Evolutionary conservation across 2,797 vertebrate genomes (phyloP).

Genomic region (Falco cherrug): DNA sequence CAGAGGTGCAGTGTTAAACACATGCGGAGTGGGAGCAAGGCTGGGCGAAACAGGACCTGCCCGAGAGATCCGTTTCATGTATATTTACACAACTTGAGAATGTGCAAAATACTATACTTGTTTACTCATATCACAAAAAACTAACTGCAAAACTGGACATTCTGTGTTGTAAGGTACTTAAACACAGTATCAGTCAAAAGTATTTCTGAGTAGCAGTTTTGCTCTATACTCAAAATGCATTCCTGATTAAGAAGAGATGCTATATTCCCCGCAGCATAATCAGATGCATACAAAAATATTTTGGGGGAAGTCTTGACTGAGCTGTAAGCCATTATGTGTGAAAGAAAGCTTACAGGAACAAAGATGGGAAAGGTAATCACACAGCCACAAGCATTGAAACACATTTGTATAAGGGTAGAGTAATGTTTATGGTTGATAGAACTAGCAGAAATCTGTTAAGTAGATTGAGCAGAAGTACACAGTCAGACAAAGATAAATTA

Average conservation of each 20-base stretch:
- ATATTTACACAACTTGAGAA: not conserved
- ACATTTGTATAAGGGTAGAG: not conserved
- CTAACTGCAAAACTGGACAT: not conserved
- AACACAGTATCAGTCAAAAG: not conserved
- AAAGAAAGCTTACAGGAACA: constrained; percentile 26
- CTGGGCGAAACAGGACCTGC: not conserved
- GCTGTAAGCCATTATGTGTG: constrained; percentile 3
- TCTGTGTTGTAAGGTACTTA: not conserved
- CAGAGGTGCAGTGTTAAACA: not conserved
- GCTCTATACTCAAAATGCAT: not conserved
- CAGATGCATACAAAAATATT: not conserved
- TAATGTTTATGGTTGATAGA: not conserved
- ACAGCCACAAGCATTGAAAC: not conserved
- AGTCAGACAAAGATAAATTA: constrained; percentile 40
- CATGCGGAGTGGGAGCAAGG: not conserved
- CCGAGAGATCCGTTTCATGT: not conserved
- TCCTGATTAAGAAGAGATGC: not conserved
- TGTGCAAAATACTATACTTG: not conserved
- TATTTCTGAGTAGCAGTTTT: not conserved
- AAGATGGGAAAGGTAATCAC: constrained; percentile 6
- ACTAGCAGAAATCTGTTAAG: constrained; percentile 19
- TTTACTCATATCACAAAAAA: not conserved
- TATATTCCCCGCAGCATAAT: not conserved
- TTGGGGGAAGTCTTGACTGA: not conserved
- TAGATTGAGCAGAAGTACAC: constrained; percentile 41